Conservation (phyloP, 2,888 invertebrate species). For the Thereva nobilitata region DNA sequence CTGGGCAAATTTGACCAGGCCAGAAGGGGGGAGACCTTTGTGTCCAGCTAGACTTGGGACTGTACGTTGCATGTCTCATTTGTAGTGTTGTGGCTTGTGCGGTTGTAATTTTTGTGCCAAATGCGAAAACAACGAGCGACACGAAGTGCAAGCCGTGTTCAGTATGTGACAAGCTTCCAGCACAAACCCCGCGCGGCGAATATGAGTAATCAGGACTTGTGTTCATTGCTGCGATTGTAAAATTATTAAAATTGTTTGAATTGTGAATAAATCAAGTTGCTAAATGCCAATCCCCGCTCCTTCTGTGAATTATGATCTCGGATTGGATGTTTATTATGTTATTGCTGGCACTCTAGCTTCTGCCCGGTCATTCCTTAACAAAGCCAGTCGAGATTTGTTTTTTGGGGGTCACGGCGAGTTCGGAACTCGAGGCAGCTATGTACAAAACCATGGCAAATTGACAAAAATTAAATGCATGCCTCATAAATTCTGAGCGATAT, state of each 20-base stretch:
- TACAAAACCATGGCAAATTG: conserved; percentile 37
- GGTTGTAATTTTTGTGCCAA: conserved; percentile 24
- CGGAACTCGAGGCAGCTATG: neutral
- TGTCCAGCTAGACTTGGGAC: neutral
- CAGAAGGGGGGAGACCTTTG: conserved; percentile 4
- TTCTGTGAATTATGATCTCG: too few species aligned
- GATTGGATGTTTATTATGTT: too few species aligned
- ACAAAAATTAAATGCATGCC: conserved; percentile 38
- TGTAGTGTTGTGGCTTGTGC: conserved; percentile 6
- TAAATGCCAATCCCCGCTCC: too few species aligned
- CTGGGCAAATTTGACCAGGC: neutral
- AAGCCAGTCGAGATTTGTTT: conserved; percentile 1
- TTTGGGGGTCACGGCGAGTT: neutral
- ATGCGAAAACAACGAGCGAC: conserved; percentile 27
- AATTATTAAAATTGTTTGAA: too few species aligned
- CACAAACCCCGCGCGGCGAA: neutral
- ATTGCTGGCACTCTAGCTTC: too few species aligned
- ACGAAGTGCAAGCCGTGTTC: conserved; percentile 23
- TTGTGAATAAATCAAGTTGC: too few species aligned
- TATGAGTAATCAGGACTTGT: neutral
- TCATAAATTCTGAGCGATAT: conserved; percentile 5
- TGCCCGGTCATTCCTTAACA: conserved; percentile 9
- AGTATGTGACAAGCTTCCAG: conserved; percentile 14
- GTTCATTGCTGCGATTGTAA: neutral
- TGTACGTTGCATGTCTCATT: conserved; percentile 15